Percentiles rank a stretch among this genome's conserved stretches.
Evolutionary conservation across 2,888 invertebrate genomes (phyloP).

Genomic region (Pedicia rivosa): DNA sequence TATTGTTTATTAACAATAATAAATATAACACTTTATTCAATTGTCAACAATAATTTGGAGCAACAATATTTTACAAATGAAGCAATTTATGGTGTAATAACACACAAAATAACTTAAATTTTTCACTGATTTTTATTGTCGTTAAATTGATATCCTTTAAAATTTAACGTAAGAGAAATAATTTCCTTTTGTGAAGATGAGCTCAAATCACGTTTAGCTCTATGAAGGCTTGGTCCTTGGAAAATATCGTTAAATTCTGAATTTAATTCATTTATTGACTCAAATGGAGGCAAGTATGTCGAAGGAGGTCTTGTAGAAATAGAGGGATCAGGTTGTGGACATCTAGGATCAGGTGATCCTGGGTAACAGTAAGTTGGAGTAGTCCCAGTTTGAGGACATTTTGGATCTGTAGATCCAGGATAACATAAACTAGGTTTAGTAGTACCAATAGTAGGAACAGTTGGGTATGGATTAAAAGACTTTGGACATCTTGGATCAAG

Average conservation of each 20-base stretch:
- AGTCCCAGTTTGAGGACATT: constrained; percentile 13
- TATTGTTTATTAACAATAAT: no score
- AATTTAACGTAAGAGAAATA: constrained; percentile 13
- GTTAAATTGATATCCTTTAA: constrained; percentile 13
- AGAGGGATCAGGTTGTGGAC: constrained; percentile 29
- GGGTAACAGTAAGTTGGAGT: constrained; percentile 20
- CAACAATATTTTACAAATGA: no score
- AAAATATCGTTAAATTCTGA: constrained; percentile 15
- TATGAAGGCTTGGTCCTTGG: no score
- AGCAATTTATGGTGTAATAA: no score
- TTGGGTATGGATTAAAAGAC: constrained; percentile 19
- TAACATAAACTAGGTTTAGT: constrained; percentile 14
- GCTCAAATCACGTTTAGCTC: neutral
- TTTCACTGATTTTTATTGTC: neutral
- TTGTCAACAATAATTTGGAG: no score
- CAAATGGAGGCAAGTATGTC: constrained; percentile 9
- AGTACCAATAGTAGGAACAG: constrained; percentile 15
- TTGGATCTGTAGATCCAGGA: constrained; percentile 15
- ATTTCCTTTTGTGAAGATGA: constrained; percentile 10
- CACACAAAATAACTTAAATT: no score
- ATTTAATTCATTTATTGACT: neutral
- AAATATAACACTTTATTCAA: no score
- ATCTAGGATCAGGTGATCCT: constrained; percentile 25
- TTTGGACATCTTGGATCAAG: constrained; percentile 23
- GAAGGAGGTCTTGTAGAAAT: constrained; percentile 13